Base-by-base conservation (phyloP, 64 coral and sea anemone species). In the Pocillopora verrucosa region DNA sequence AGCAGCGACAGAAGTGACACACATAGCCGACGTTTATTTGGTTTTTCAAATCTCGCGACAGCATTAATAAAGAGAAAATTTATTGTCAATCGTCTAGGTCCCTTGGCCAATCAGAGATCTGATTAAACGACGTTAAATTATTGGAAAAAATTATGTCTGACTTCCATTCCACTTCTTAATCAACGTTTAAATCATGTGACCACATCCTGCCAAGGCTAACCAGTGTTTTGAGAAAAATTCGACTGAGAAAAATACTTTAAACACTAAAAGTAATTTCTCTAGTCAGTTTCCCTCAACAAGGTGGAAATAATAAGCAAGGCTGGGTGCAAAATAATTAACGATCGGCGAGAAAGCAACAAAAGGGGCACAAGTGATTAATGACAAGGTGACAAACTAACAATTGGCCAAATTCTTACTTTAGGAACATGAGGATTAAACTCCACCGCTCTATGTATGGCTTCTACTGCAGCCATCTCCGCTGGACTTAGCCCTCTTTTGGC, bases 351-450 rank as follows among this genome's bases (percentile, higher is more conserved):
- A 45, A 1, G 57, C 16, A 87, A 70, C 36, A 59, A 15, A 22
- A 0, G 37, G n/a, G 41, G 7, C 41, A 51, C 41, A 74, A 4
- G 65, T 36, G 11, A 26, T 74, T 68, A 58, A 1, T 25, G 2
- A 26, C 75, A 10, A 11, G 26, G 61, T 4, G 37, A 26, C 65
- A 86, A 51, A 9, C 24, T 1, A 56, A 74, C 19, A n/a, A 16
- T 56, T 38, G 12, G 24, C 17, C 13, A 9, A 76, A 15, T 65
- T 0, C 88, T 73, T 87, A 95, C 96, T 94, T 99, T 95, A 22
- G 97, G 97, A 61, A 95, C 97, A 77, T 99, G 97, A 57, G 97
- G 97, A 86, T 99, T 99, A 76, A 99, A 99, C 61, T 99, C 97
- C 17, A 99, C 97, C 26, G 97, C 97, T 89, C 97, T 94, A 73